A percentile compares a stretch with the other conserved stretches of the same genome.
Evolutionary conservation across 2,797 vertebrate species (phyloP).

Genomic region (Tolypeutes matacus): DNA sequence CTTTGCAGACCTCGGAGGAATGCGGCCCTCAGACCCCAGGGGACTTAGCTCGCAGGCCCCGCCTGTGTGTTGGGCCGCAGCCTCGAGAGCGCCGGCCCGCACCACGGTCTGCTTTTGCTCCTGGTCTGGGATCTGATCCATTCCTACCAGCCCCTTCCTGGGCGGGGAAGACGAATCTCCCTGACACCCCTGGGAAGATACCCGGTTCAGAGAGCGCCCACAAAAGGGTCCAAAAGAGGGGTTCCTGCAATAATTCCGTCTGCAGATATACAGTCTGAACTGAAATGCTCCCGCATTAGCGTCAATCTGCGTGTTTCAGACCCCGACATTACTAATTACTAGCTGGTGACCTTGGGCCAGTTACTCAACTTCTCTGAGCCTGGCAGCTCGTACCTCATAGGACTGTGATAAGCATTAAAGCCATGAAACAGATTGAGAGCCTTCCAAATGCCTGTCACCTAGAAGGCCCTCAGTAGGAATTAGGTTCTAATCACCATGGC

Average conservation of each 20-base stretch:
- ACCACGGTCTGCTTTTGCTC: conserved; percentile 42
- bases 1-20: conserved; percentile 88
- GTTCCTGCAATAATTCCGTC: neutral
- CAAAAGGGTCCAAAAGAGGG: neutral
- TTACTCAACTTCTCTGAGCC: conserved; percentile 13
- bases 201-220: neutral
- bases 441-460: neutral
- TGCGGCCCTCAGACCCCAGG: conserved; percentile 83
- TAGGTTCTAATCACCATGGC: neutral
- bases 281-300: neutral
- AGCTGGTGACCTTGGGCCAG: neutral
- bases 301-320: neutral
- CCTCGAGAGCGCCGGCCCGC: conserved; percentile 14
- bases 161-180: neutral
- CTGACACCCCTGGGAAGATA: conserved; percentile 2
- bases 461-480: neutral
- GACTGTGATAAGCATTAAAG: neutral
- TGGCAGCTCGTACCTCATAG: neutral
- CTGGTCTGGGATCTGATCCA: conserved; percentile 17
- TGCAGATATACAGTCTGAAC: neutral
- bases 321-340: neutral
- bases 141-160: conserved; percentile 47
- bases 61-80: conserved; percentile 42
- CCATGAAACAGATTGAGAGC: neutral
- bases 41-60: conserved; percentile 64